A percentile compares a stretch with the other conserved stretches of the same genome.
Conservation (phyloP, 1,140 invertebrate species). For the Bacillus rossius region DNA sequence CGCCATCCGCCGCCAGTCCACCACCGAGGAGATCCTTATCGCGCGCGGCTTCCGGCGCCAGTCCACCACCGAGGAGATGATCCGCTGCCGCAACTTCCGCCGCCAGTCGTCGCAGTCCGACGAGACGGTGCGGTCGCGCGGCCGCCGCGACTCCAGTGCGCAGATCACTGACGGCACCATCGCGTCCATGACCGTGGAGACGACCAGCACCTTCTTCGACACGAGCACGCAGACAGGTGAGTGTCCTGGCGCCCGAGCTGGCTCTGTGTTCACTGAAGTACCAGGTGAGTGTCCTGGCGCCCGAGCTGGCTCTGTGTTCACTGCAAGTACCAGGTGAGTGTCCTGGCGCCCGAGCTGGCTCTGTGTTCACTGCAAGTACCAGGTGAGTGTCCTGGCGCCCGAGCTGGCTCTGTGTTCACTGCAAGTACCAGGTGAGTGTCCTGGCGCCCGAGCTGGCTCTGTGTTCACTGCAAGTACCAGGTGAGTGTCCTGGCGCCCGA, state of each 20-base stretch:
- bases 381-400: too few relatives aligned
- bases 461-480: too few relatives aligned
- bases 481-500: too few relatives aligned
- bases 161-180: conserved; percentile 90
- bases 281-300: too few relatives aligned
- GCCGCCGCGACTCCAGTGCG: conserved; percentile 77
- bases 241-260: conserved; percentile 31
- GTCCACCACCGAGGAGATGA: conserved; percentile 89
- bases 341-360: too few relatives aligned
- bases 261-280: too few relatives aligned
- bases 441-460: too few relatives aligned
- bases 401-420: too few relatives aligned
- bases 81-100: conserved; percentile 77
- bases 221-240: conserved; percentile 89
- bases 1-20: conserved; percentile 76
- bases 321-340: too few relatives aligned
- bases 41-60: conserved; percentile 83
- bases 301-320: too few relatives aligned
- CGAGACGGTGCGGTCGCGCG: conserved; percentile 52
- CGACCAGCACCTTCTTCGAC: conserved; percentile 86
- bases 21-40: conserved; percentile 87
- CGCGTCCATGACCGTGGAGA: conserved; percentile 88
- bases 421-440: too few relatives aligned
- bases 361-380: too few relatives aligned
- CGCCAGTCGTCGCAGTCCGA: conserved; percentile 45